These are phyloP conservation scores for Drosophila paulistorum DNA, from an alignment of 1,140 invertebrate species.

Conservation along the genomic window DNA sequence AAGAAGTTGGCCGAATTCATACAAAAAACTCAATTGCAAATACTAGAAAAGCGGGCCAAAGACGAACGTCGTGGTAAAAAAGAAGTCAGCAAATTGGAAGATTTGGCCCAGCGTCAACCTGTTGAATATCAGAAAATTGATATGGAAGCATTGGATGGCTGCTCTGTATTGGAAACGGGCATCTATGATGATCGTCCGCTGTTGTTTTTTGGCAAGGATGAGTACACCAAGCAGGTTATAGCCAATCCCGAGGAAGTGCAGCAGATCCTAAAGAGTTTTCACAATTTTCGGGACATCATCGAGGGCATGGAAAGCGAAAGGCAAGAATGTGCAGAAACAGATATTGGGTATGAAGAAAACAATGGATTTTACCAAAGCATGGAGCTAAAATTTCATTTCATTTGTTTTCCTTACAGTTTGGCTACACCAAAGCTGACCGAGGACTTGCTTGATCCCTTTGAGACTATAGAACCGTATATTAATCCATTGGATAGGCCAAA, in stretches of 20 bases:
- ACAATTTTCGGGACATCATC: constrained; percentile 76
- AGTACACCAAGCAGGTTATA: constrained; percentile 63
- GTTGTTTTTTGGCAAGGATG: constrained; percentile 76
- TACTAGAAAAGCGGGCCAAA: constrained; percentile 73
- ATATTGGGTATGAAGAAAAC: constrained; percentile 41
- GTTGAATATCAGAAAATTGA: constrained; percentile 73
- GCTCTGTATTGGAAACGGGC: constrained; percentile 57
- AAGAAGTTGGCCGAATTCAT: constrained; percentile 86
- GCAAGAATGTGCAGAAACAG: constrained; percentile 82
- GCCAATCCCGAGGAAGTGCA: constrained; percentile 63
- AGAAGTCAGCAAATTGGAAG: constrained; percentile 69
- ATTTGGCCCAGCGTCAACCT: constrained; percentile 50
- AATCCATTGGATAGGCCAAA: constrained; percentile 34
- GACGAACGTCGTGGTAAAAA: constrained; percentile 69
- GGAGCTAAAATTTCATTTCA: not conserved
- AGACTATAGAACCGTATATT: constrained; percentile 68
- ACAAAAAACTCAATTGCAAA: constrained; percentile 84
- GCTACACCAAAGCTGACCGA: constrained; percentile 28
- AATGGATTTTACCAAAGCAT: no score
- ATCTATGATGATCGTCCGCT: constrained; percentile 75
- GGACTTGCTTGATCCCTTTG: constrained; percentile 60
- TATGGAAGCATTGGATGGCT: constrained; percentile 60
- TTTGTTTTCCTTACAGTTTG: constrained; percentile 32
- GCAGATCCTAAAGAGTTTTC: constrained; percentile 72
- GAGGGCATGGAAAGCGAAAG: constrained; percentile 84